Base-by-base conservation (phyloP, 1,140 invertebrate genomes). In the Neodiprion fabricii region DNA sequence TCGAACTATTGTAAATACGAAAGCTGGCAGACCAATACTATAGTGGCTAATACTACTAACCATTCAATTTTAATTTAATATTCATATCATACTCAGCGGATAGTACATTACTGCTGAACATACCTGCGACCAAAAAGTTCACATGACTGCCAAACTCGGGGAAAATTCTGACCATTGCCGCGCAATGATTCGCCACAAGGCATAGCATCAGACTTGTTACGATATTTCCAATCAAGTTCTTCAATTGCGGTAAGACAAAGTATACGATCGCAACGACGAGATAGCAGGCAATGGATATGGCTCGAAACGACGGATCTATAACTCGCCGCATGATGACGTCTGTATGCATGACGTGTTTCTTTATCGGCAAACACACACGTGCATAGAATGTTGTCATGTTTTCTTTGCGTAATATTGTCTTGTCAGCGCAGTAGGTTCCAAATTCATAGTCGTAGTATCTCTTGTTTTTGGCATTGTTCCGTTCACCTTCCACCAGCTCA, bases 171-270 rank as follows among this genome's bases (percentile, higher is more conserved):
- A 95, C 92, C n/a, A 93, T 88, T 79, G 94, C 92, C 8, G 94
- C 93, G n/a, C 91, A 92, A 83, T 95, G 94, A 77, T 91, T 92
- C 1, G 93, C 85, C 78, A 95, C 92, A 61, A 96, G 87, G 79
- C 95, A 95, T 21, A 95, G 82, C 67, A 91, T 91, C 78, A 96
- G 93, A 50, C 94, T 95, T 0, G 94, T 95, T 49, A 96, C 91
- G 78, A 96, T 95, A 83, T 96, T 96, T 14, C 95, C 95, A 40
- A 94, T 92, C 28, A 96, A 86, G 89, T 96, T 95, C 79, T 94
- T 87, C 68, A 96, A 87, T 61, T 95, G 95, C n/a, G 94, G 94
- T 75, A 96, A 86, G 17, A 96, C 92, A 84, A 96, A 96, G 81
- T 96, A 95, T 72, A 95, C 91, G n/a, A 96, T 91, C 7, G 94